phyloP scores from a whole-genome alignment of 2,797 vertebrate genomes.

The Enteromius argenteus region DNA sequence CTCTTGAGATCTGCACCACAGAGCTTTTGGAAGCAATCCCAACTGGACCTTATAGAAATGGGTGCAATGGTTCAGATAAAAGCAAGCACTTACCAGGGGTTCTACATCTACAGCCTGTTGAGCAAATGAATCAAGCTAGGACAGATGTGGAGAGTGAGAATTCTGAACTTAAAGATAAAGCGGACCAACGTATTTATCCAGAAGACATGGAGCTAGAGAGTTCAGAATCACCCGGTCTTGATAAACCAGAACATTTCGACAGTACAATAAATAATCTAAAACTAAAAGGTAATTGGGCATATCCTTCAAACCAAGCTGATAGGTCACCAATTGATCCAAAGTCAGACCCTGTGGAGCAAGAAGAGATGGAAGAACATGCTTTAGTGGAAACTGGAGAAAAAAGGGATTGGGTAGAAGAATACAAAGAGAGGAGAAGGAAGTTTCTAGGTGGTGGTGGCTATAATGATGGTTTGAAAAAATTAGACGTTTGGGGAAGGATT shows the following conservation, averaged over 20 bases:
- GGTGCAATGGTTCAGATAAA: not conserved
- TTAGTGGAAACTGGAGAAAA: constrained; percentile 19
- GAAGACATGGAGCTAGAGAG: not conserved
- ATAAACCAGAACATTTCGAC: not conserved
- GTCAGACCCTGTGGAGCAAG: not conserved
- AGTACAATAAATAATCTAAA: not conserved
- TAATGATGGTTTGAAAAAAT: constrained; percentile 18
- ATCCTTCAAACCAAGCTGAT: not conserved
- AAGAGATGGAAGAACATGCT: constrained; percentile 1
- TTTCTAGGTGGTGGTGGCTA: constrained; percentile 23
- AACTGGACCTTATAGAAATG: not conserved
- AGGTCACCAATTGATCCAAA: not conserved
- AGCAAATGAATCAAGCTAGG: not conserved
- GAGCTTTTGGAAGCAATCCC: not conserved
- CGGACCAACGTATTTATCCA: not conserved
- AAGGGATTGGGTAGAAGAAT: constrained; percentile 38
- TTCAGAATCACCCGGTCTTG: not conserved
- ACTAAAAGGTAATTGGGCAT: not conserved
- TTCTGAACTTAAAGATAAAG: not conserved
- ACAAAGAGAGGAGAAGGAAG: constrained; percentile 33
- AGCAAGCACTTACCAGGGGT: not conserved
- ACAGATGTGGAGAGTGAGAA: not conserved
- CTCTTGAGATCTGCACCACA: not conserved
- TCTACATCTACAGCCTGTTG: not conserved
- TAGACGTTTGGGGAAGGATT: constrained; percentile 10